Evolutionary conservation across 2,113 vertebrate genomes (phyloP), one percentile per base, ranked within the genome.

Genomic region (Dolichallabes microphthalmus): DNA sequence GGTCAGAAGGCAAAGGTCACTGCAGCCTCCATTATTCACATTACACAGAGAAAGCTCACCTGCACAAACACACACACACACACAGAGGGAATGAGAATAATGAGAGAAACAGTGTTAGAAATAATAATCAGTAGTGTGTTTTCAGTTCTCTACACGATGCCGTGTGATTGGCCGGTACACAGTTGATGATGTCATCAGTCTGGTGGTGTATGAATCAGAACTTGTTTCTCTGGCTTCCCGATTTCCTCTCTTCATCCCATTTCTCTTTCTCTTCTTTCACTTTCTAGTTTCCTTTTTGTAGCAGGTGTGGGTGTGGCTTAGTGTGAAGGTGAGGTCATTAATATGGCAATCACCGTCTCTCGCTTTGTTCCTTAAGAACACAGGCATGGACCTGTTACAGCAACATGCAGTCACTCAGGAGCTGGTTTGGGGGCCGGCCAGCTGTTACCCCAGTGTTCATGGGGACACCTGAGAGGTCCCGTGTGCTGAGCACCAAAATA

Each of bases 21-120:
- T 94, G 80, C 96, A 97, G 19, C 96, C 96, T 87, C 96, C 96
- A 85, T 97, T 97, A 90, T 94, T 87, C 69, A 94, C 89, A 25
- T 92, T 92, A 88, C 96, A 97, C 1, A 95, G 95, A 88, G 96
- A 97, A 85, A 95, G 86, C 88, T 97, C 96, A 94, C 96, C 96
- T 96, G 60, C 32, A 52, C 15, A 80, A 75, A 85, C 78, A 77
- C 76, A 77, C 55, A 63, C 79, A 80, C 81, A 83, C 75, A 77
- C 75, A 77, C 52, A 60, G 7, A n/a, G 2, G 19, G 35, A 71
- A 39, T 39, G 35, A 39, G 17, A 39, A 39, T 20, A 39, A 71
- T 71, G 15, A 68, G 3, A 13, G n/a, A n/a, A 39, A 27, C 25
- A 13, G 61, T 11, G 27, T 15, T 66, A 20, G 27, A n/a, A 32